Percentiles rank a stretch among this genome's conserved stretches.
phyloP scores from a whole-genome alignment of 2,888 invertebrate genomes.

The Bombyx huttoni region DNA sequence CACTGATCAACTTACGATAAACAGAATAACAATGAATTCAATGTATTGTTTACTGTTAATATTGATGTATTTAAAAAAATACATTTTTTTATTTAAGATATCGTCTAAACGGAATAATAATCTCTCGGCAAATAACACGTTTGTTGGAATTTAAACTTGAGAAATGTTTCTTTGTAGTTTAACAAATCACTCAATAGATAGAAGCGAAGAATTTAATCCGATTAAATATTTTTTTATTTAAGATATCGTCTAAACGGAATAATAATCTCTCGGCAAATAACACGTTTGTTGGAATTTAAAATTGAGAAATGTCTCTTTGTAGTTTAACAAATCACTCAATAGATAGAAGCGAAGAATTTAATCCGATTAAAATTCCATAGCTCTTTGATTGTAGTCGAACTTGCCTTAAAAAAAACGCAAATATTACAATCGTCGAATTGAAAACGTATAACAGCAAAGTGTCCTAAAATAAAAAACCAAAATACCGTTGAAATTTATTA shows the following conservation, averaged over 20 bases:
- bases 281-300: not conserved
- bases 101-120: too few species aligned
- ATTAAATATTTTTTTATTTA: not conserved
- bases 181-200: not conserved
- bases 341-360: not conserved
- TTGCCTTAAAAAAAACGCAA: not conserved
- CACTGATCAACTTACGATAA: constrained; percentile 22
- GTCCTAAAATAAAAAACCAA: not conserved
- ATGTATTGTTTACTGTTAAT: not conserved
- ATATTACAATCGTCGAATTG: too few species aligned
- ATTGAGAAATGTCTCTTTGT: not conserved
- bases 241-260: too few species aligned
- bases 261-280: too few species aligned
- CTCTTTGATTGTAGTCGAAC: not conserved
- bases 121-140: too few species aligned
- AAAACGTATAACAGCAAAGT: too few species aligned
- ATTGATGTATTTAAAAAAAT: not conserved
- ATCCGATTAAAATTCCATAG: not conserved
- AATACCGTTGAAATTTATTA: constrained; percentile 6
- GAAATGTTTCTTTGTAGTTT: not conserved
- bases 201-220: not conserved
- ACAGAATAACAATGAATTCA: not conserved
- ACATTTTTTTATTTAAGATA: too few species aligned
- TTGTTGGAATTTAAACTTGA: not conserved
- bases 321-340: not conserved